A percentile compares a stretch with the other conserved stretches of the same genome.
Conservation (phyloP, 2,797 vertebrate species). For the Sternarchorhynchus goeldii region DNA sequence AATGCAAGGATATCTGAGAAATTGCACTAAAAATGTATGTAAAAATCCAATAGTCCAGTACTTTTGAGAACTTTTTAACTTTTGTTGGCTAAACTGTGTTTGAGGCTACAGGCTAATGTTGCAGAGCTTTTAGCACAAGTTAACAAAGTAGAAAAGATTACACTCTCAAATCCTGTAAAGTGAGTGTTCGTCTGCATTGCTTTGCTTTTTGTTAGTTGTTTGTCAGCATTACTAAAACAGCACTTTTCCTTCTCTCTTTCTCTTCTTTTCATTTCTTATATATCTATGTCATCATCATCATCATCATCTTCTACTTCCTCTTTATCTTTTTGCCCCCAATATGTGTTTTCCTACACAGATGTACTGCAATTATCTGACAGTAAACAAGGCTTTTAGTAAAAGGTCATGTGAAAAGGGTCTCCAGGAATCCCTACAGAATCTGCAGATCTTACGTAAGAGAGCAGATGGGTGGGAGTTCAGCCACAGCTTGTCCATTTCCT, state of each 20-base stretch:
- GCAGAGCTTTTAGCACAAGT: background rate
- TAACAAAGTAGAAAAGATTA: no score
- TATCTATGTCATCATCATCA: background rate
- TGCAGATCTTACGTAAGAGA: constrained; percentile 21
- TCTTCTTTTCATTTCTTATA: background rate
- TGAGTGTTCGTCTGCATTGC: no score
- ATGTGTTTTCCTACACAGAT: background rate
- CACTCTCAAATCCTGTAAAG: no score
- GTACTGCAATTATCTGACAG: background rate
- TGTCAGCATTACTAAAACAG: no score
- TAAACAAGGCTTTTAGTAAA: constrained; percentile 4
- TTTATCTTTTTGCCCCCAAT: background rate
- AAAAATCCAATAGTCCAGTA: no score
- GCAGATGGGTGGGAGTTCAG: constrained; percentile 15
- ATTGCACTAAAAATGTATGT: no score
- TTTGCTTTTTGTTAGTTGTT: no score
- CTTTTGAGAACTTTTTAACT: no score
- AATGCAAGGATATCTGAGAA: no score
- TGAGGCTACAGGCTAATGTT: background rate
- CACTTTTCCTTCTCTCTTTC: background rate
- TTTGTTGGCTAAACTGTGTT: constrained; percentile 1
- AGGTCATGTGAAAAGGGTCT: constrained; percentile 13
- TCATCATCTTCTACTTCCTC: background rate
- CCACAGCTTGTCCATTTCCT: constrained; percentile 20
- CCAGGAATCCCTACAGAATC: constrained; percentile 3